A percentile compares a stretch with the other conserved stretches of the same genome.
phyloP scores from a whole-genome alignment of 2,888 invertebrate genomes.

The Lasioglossum oenotherae region DNA sequence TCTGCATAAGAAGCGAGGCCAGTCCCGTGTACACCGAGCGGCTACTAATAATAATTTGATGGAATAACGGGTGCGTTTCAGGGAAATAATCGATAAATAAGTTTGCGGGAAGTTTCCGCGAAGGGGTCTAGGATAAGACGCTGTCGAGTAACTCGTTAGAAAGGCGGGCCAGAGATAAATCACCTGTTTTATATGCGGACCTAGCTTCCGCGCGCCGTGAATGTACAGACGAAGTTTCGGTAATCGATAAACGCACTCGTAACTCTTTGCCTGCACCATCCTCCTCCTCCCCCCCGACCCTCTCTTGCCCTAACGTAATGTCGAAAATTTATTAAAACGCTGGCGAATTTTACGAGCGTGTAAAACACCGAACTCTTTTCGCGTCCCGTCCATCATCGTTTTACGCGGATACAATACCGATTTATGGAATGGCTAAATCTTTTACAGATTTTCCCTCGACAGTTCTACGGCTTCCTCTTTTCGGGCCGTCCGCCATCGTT shows the following conservation, averaged over 20 bases:
- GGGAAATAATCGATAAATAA: constrained; percentile 41
- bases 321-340: constrained; percentile 62
- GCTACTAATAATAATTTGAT: background rate
- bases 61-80: background rate
- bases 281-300: background rate
- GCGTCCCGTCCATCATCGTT: constrained; percentile 38
- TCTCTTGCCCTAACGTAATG: constrained; percentile 23
- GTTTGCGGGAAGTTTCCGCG: constrained; percentile 41
- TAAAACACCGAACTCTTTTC: constrained; percentile 33
- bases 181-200: constrained; percentile 65
- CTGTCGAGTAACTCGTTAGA: constrained; percentile 59
- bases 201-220: constrained; percentile 28
- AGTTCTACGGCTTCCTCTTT: background rate
- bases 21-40: background rate
- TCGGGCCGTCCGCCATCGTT: background rate
- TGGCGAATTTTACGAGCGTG: constrained; percentile 56
- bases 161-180: constrained; percentile 57
- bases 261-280: constrained; percentile 37
- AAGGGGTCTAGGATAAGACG: constrained; percentile 28
- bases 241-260: constrained; percentile 63
- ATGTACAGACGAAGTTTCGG: constrained; percentile 52
- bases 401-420: constrained; percentile 39
- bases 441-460: constrained; percentile 13
- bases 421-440: constrained; percentile 45
- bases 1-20: no score